These are phyloP conservation scores for Acleris holmiana DNA, from an alignment of 2,888 invertebrate species.

Conservation along the genomic window DNA sequence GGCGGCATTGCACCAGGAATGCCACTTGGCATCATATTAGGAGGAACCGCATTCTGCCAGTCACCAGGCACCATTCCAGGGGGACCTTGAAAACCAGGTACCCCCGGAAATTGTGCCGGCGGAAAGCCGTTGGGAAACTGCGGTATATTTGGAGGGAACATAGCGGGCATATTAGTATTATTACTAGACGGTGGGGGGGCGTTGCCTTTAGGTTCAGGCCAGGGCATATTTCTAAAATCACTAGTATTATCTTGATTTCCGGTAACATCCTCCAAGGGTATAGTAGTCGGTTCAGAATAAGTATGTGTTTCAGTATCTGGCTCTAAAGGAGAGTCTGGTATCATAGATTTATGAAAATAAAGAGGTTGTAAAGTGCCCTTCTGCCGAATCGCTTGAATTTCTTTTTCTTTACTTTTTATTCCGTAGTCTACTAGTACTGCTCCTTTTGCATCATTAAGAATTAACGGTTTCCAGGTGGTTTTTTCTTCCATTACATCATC, in stretches of 20 bases:
- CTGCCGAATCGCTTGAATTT: conserved; percentile 94
- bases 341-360: conserved; percentile 91
- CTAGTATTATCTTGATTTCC: conserved; percentile 92
- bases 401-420: conserved; percentile 93
- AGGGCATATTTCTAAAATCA: conserved; percentile 90
- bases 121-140: conserved; percentile 78
- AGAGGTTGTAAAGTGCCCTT: conserved; percentile 92
- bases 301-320: conserved; percentile 93
- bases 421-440: conserved; percentile 88
- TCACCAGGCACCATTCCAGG: conserved; percentile 66
- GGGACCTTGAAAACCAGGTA: conserved; percentile 73
- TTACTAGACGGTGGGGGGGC: conserved; percentile 70
- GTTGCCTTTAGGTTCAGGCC: conserved; percentile 93
- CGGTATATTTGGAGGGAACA: conserved; percentile 75
- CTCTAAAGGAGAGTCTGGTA: conserved; percentile 94
- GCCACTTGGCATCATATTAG: conserved; percentile 66
- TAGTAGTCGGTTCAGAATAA: conserved; percentile 90
- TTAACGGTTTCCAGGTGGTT: conserved; percentile 89
- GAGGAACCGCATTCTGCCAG: conserved; percentile 72
- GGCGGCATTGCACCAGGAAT: conserved; percentile 64
- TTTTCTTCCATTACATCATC: conserved; percentile 93
- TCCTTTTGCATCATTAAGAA: conserved; percentile 87
- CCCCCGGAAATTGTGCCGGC: conserved; percentile 73
- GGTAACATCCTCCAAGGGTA: conserved; percentile 95
- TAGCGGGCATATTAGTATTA: conserved; percentile 66